phyloP scores from a whole-genome alignment of 92 coral and sea anemone species.

The Desmophyllum pertusum region DNA sequence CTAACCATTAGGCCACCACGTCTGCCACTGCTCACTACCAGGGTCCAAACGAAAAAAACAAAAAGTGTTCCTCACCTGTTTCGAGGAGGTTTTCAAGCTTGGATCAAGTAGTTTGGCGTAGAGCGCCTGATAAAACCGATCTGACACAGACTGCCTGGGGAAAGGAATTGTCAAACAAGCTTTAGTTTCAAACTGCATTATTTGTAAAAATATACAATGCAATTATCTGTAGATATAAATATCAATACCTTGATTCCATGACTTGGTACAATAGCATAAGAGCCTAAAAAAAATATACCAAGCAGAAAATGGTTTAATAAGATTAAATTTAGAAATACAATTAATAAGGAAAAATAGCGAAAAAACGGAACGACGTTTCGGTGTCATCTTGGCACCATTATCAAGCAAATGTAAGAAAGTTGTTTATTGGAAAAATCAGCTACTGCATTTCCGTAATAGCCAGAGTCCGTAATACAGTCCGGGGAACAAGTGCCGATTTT shows the following conservation, averaged over 20 bases:
- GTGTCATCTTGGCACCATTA: too few relatives aligned
- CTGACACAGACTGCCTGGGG: conserved; percentile 91
- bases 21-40: not conserved
- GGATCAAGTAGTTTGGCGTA: conserved; percentile 93
- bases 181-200: not conserved
- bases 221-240: not conserved
- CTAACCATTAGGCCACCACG: too few relatives aligned
- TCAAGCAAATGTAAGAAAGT: too few relatives aligned
- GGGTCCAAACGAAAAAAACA: not conserved
- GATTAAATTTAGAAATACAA: too few relatives aligned
- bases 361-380: too few relatives aligned
- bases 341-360: too few relatives aligned
- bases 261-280: conserved; percentile 94
- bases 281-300: conserved; percentile 53
- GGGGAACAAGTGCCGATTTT: too few relatives aligned
- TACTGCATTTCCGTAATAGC: not conserved
- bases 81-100: conserved; percentile 69
- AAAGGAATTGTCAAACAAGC: not conserved
- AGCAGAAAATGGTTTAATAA: not conserved
- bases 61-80: conserved; percentile 75
- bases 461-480: not conserved
- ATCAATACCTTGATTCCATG: conserved; percentile 86
- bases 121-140: conserved; percentile 91
- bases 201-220: not conserved
- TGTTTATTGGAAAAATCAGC: not conserved